phyloP scores from a whole-genome alignment of 2,113 vertebrate genomes.

The Paedocypris sp. region DNA sequence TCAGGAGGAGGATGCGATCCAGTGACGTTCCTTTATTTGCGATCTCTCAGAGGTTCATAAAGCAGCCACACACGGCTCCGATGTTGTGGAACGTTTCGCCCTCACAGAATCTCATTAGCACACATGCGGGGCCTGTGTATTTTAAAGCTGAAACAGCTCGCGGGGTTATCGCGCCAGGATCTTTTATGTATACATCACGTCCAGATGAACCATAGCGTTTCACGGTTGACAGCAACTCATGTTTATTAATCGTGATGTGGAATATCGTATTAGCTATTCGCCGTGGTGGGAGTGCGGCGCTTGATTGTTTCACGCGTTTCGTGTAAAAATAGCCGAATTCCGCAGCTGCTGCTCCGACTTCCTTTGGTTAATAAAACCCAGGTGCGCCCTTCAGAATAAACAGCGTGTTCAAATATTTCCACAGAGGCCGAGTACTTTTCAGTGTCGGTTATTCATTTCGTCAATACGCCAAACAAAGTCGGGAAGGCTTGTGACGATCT shows the following conservation, averaged over 20 bases:
- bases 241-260: slow-evolving; percentile 15
- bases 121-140: background rate
- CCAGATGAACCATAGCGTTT: background rate
- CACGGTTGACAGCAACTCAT: slow-evolving; percentile 4
- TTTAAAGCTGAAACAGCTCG: slow-evolving; percentile 7
- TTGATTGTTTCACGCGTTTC: slow-evolving; percentile 18
- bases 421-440: slow-evolving; percentile 32
- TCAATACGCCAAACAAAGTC: slow-evolving; percentile 22
- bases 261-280: background rate
- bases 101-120: background rate
- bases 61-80: background rate
- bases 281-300: background rate
- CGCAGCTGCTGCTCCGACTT: slow-evolving; percentile 29
- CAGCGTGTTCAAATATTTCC: slow-evolving; percentile 40
- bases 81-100: background rate
- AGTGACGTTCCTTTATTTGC: background rate
- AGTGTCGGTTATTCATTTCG: slow-evolving; percentile 37
- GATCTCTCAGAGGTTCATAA: too few relatives aligned
- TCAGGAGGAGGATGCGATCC: slow-evolving; percentile 18
- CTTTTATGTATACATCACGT: background rate
- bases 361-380: slow-evolving; percentile 34
- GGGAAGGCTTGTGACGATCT: slow-evolving; percentile 20
- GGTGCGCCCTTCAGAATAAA: slow-evolving; percentile 42
- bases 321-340: slow-evolving; percentile 34
- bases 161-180: slow-evolving; percentile 1